A percentile compares a stretch with the other conserved stretches of the same genome.
Evolutionary conservation across 2,888 invertebrate genomes (phyloP).

Genomic region (Caenorhabditis auriculariae): DNA sequence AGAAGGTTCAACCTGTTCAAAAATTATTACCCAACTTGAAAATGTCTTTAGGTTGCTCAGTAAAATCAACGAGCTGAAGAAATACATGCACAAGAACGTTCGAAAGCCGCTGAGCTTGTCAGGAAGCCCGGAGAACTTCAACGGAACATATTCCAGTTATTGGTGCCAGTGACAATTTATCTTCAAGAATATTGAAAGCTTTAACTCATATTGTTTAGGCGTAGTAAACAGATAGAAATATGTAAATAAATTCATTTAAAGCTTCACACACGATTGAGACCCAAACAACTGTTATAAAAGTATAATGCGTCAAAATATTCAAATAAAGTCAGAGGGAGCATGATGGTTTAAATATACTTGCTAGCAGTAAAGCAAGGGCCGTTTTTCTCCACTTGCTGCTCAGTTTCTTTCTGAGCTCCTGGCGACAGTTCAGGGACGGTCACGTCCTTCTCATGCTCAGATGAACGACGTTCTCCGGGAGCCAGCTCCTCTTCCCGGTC

Average conservation of each 20-base stretch:
- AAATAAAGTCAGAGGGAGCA: too few species aligned
- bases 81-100: constrained; percentile 40
- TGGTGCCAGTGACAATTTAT: constrained; percentile 37
- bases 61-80: constrained; percentile 34
- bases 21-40: too few species aligned
- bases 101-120: constrained; percentile 36
- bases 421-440: constrained; percentile 38
- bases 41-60: constrained; percentile 23
- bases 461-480: too few species aligned
- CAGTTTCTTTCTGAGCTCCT: constrained; percentile 19
- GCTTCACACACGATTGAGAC: too few species aligned
- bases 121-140: constrained; percentile 40
- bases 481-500: neutral
- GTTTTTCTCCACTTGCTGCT: constrained; percentile 19
- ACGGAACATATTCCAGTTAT: constrained; percentile 42
- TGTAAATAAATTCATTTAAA: too few species aligned
- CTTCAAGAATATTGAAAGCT: too few species aligned
- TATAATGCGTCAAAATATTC: too few species aligned
- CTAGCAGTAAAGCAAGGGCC: constrained; percentile 12
- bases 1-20: constrained; percentile 13
- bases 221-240: too few species aligned
- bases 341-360: too few species aligned
- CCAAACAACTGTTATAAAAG: too few species aligned
- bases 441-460: constrained; percentile 50
- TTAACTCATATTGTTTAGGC: too few species aligned